Conservation (phyloP, 2,888 invertebrate species). For the Nymphalis c-album region DNA sequence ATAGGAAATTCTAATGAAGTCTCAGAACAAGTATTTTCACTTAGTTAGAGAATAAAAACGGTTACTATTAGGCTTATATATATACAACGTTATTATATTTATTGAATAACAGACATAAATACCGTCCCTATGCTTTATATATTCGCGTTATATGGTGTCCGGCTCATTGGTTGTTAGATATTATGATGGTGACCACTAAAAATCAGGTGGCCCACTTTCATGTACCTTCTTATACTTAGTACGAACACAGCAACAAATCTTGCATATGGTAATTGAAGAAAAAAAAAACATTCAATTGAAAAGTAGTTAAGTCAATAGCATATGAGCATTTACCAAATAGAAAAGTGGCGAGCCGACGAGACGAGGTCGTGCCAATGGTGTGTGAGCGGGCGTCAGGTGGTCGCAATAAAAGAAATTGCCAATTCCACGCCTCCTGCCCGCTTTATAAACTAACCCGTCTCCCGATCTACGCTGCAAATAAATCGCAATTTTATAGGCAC, state of each 20-base stretch:
- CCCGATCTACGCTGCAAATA: conserved; percentile 10
- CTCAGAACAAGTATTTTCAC: conserved; percentile 26
- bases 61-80: neutral
- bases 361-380: conserved; percentile 10
- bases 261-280: too few relatives aligned
- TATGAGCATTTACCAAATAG: neutral
- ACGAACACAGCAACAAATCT: too few relatives aligned
- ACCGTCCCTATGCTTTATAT: too few relatives aligned
- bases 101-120: neutral
- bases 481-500: conserved; percentile 19
- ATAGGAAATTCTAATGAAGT: conserved; percentile 23
- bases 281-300: neutral
- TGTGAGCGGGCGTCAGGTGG: conserved; percentile 35
- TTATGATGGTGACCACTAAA: too few relatives aligned
- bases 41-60: conserved; percentile 17
- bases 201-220: too few relatives aligned
- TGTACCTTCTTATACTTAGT: too few relatives aligned
- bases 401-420: conserved; percentile 35
- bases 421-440: conserved; percentile 35
- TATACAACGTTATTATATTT: neutral
- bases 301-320: neutral
- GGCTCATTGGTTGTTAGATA: too few relatives aligned
- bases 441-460: conserved; percentile 31
- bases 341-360: conserved; percentile 8
- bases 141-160: too few relatives aligned